Conservation (phyloP, 2,888 invertebrate species). For the Apomyelois bistriatella region DNA sequence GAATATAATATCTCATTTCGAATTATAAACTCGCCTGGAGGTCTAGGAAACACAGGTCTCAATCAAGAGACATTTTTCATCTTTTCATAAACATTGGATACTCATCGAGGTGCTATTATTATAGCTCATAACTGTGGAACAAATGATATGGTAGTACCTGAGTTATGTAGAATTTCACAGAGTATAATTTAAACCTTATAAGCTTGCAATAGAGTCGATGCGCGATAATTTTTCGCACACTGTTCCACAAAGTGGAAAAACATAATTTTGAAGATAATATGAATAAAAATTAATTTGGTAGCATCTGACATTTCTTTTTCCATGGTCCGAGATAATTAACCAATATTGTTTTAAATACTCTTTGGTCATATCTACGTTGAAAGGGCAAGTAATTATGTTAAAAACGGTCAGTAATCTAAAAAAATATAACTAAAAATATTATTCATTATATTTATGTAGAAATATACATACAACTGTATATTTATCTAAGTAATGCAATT, state of each 20-base stretch:
- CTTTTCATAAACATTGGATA: conserved; percentile 20
- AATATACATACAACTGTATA: too few species aligned
- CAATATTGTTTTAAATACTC: too few species aligned
- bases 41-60: conserved; percentile 33
- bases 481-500: too few species aligned
- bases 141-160: conserved; percentile 31
- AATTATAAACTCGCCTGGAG: conserved; percentile 37
- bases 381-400: too few species aligned
- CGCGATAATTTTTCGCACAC: not conserved
- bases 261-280: not conserved
- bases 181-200: not conserved
- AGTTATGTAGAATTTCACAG: not conserved
- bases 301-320: too few species aligned
- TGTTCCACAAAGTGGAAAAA: not conserved
- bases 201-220: not conserved
- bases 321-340: too few species aligned
- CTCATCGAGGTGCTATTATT: conserved; percentile 27
- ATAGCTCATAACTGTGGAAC: conserved; percentile 25
- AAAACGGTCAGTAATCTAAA: too few species aligned
- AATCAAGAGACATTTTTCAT: conserved; percentile 43
- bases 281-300: not conserved
- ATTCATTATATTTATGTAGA: too few species aligned
- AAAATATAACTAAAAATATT: too few species aligned
- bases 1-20: conserved; percentile 25
- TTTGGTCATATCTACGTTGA: too few species aligned